These are phyloP conservation scores for Junco hyemalis DNA, from an alignment of 2,113 vertebrate genomes.

Conservation along the genomic window DNA sequence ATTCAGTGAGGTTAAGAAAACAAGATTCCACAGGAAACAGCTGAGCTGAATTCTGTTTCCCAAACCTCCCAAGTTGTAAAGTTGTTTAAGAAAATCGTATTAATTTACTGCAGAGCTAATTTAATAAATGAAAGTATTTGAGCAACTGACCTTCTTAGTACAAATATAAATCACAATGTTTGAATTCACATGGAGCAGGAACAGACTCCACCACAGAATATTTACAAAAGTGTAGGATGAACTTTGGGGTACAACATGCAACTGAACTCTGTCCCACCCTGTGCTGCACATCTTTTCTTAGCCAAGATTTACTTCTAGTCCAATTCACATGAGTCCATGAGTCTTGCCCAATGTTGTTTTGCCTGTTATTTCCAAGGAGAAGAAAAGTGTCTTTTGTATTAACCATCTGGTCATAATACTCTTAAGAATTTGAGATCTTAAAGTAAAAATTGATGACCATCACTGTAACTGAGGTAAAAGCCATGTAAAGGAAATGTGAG, in stretches of 20 bases:
- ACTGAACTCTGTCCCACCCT: not conserved
- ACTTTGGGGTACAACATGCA: not conserved
- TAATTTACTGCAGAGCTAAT: slow-evolving; percentile 74
- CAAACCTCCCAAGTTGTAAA: slow-evolving; percentile 71
- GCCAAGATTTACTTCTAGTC: not conserved
- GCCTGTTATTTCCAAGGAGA: not conserved
- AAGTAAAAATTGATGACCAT: not conserved
- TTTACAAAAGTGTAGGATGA: not conserved
- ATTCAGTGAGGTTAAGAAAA: slow-evolving; percentile 69
- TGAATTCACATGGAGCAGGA: slow-evolving; percentile 21
- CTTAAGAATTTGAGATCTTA: not conserved
- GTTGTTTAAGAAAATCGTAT: slow-evolving; percentile 60
- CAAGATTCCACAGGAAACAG: slow-evolving; percentile 54
- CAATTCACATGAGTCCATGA: not conserved
- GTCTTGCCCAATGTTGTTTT: not conserved
- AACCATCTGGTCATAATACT: not conserved
- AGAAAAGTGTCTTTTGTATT: not conserved
- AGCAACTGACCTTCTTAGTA: slow-evolving; percentile 58
- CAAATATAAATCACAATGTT: slow-evolving; percentile 58
- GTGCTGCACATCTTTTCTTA: not conserved
- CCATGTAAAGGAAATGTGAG: not conserved
- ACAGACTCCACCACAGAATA: not conserved
- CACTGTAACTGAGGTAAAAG: not conserved
- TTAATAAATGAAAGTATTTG: slow-evolving; percentile 75
- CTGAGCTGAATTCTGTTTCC: slow-evolving; percentile 60